Conservation (phyloP, 2,113 vertebrate species). For the Genyomyrus donnyi region DNA sequence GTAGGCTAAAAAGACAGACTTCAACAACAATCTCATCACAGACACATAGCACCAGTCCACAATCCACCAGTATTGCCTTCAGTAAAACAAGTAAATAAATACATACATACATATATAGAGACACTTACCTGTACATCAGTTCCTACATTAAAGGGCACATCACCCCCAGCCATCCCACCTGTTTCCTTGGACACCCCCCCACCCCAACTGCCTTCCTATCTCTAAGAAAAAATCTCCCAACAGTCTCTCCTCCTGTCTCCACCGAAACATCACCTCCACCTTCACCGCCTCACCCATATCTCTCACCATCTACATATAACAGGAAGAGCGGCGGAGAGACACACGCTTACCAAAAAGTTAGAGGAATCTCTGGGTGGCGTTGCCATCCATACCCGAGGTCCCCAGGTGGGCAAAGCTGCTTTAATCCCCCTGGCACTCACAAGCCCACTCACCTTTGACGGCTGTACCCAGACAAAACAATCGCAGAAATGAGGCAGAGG, state of each 20-base stretch:
- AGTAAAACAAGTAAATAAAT: no score
- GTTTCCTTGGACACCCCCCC: not conserved
- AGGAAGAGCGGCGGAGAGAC: not conserved
- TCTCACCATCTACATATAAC: not conserved
- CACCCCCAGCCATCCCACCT: not conserved
- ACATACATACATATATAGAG: no score
- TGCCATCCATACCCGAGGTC: not conserved
- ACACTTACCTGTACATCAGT: not conserved
- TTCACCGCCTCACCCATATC: not conserved
- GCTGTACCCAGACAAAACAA: conserved; percentile 13
- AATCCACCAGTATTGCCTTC: no score
- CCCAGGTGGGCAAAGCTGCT: not conserved
- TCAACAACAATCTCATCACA: no score
- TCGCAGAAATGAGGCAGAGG: not conserved
- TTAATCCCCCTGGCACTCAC: not conserved
- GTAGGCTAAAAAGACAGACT: no score
- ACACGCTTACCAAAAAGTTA: not conserved
- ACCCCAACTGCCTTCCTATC: not conserved
- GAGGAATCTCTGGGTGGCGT: not conserved
- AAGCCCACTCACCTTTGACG: not conserved
- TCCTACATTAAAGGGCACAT: not conserved
- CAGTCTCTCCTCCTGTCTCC: not conserved
- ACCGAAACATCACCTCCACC: not conserved
- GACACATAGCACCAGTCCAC: no score
- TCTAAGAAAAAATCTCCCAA: not conserved